These are phyloP conservation scores for Ailuropoda melanoleuca DNA, from an alignment of 2,113 vertebrate species.

Conservation along the genomic window DNA sequence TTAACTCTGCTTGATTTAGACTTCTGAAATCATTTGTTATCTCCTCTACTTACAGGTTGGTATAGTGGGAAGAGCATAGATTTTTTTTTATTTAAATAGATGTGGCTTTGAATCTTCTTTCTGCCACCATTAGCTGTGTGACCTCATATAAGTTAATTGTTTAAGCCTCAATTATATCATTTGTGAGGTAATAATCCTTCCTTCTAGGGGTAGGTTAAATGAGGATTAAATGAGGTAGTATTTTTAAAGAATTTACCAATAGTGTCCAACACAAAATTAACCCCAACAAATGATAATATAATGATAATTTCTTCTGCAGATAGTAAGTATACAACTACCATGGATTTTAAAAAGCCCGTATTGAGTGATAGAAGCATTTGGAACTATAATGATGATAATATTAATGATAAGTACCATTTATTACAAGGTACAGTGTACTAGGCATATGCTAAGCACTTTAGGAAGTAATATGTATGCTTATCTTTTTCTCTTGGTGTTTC, in stretches of 20 bases:
- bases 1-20: background rate
- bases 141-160: background rate
- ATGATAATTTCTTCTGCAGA: constrained; percentile 24
- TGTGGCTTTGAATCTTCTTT: background rate
- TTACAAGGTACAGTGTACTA: background rate
- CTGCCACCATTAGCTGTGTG: background rate
- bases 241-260: constrained; percentile 23
- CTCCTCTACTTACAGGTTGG: background rate
- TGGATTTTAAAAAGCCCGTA: background rate
- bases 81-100: constrained; percentile 29
- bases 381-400: background rate
- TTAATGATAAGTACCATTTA: background rate
- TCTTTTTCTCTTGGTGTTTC: background rate
- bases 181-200: constrained; percentile 29
- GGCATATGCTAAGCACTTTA: background rate
- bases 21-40: constrained; percentile 7
- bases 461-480: background rate
- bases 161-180: background rate
- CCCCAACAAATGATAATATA: background rate
- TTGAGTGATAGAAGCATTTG: background rate
- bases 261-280: background rate
- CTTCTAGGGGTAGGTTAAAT: background rate
- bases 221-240: constrained; percentile 15
- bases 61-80: background rate
- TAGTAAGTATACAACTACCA: background rate